phyloP scores from a whole-genome alignment of 2,113 vertebrate species.

The Dinomys branickii region DNA sequence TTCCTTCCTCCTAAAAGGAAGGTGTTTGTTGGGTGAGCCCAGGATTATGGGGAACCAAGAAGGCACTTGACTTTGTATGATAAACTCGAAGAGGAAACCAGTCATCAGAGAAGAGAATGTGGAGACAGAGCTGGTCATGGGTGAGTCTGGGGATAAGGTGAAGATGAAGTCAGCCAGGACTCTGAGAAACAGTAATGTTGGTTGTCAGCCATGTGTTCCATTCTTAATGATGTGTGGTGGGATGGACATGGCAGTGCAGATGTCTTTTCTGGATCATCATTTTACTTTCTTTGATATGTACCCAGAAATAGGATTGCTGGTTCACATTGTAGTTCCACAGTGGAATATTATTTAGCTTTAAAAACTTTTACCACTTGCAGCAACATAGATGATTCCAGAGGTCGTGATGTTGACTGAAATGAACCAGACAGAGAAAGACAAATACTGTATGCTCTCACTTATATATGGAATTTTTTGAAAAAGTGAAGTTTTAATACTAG shows the following conservation, averaged over 20 bases:
- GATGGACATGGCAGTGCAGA: neutral
- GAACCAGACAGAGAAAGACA: neutral
- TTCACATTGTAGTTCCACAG: neutral
- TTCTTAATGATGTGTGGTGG: neutral
- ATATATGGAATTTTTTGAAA: neutral
- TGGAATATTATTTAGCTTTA: neutral
- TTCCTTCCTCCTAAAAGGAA: neutral
- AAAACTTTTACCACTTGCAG: neutral
- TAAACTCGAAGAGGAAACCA: neutral
- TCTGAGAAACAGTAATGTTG: neutral
- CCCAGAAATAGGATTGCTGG: too few species aligned
- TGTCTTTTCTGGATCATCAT: too few species aligned
- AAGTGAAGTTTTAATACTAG: too few species aligned
- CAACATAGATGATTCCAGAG: neutral
- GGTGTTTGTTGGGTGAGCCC: neutral
- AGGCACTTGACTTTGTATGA: neutral
- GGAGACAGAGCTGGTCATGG: neutral
- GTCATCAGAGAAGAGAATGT: neutral
- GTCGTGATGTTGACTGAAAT: neutral
- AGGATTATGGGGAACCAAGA: neutral
- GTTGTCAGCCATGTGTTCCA: neutral
- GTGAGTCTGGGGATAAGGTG: accelerated
- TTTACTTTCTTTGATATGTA: neutral
- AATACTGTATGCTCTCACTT: neutral
- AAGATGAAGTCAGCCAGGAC: neutral